Base-by-base conservation (phyloP, 2,888 invertebrate species). In the Scaptomyza caliginosa region DNA sequence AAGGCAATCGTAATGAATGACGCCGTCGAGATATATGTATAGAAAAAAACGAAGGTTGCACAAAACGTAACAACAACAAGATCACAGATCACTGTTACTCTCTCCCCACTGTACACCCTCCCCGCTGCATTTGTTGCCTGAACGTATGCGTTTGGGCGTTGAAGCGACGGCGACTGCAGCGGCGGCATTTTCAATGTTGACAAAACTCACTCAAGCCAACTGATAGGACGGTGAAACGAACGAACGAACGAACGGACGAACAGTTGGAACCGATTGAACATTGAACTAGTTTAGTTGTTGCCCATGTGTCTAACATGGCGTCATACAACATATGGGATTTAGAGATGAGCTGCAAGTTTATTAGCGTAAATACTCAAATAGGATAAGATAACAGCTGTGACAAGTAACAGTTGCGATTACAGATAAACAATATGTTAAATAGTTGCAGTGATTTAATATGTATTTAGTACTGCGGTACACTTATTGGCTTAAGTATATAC, bases 111-210 rank as follows among this genome's bases (percentile, higher is more conserved):
- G 28, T 43, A 7, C 4, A n/a, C 17, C n/a, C 45, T 17, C 11
- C 2, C 40, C 40, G 28, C 17, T 10, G 34, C 55, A 45, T n/a
- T 26, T 39, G 13, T 7, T 36, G 45, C 50, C 26, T 45, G 24
- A 83, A 71, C 87, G 83, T 87, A 83, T 87, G 86, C 88, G 86
- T 82, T 85, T 83, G 72, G 83, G 85, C 87, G 82, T 86, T 73
- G 42, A 43, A 52, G 48, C 57, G 55, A 48, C 38, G 69, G 69
- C n/a, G 66, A 51, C 56, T 57, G 43, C 42, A 59, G 72, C 43
- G 71, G 77, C 67, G 58, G 63, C 71, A 39, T 70, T 78, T 72
- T 76, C 86, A 77, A 78, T 86, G 83, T 83, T 83, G 83, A 83
- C 83, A 83, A 87, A 85, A 83, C 86, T 84, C 81, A 81, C 67